These are phyloP conservation scores for Drosophila nigromelanica DNA, from an alignment of 1,140 invertebrate species.

Conservation along the genomic window DNA sequence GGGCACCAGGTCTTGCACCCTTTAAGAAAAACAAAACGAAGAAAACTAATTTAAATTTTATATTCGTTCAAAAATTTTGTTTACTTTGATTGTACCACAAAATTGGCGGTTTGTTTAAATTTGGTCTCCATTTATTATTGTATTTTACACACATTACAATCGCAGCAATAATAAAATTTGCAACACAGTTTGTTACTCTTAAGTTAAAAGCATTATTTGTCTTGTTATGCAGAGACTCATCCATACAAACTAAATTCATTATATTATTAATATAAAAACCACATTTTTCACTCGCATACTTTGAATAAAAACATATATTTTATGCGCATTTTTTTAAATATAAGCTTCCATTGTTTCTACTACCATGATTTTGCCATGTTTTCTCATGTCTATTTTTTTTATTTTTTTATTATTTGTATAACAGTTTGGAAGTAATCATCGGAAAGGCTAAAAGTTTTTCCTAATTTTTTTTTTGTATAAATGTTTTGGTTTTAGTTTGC, in stretches of 20 bases:
- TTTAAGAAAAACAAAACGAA: neutral
- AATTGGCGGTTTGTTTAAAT: slow-evolving; percentile 17
- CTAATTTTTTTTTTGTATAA: slow-evolving; percentile 28
- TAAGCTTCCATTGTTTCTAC: slow-evolving; percentile 15
- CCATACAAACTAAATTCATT: slow-evolving; percentile 29
- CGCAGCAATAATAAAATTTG: slow-evolving; percentile 20
- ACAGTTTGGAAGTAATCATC: slow-evolving; percentile 22
- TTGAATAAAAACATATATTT: slow-evolving; percentile 21
- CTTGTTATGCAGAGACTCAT: slow-evolving; percentile 31
- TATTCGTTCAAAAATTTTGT: slow-evolving; percentile 10
- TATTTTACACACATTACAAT: slow-evolving; percentile 14
- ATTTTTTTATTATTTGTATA: slow-evolving; percentile 14
- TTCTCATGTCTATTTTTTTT: neutral
- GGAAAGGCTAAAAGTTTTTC: neutral
- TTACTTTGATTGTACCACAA: slow-evolving; percentile 24
- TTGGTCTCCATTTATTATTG: slow-evolving; percentile 24
- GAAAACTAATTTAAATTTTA: slow-evolving; percentile 19
- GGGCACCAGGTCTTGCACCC: neutral
- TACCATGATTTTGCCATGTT: neutral
- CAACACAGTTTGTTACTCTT: slow-evolving; percentile 26
- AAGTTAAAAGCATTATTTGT: slow-evolving; percentile 23
- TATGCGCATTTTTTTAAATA: slow-evolving; percentile 31
- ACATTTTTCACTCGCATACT: slow-evolving; percentile 20
- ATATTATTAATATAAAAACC: slow-evolving; percentile 11
- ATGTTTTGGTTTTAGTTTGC: slow-evolving; percentile 15